A percentile compares a stretch with the other conserved stretches of the same genome.
These are phyloP conservation scores for Epizoanthus fatuus DNA, from an alignment of 92 coral and sea anemone genomes.

Conservation along the genomic window DNA sequence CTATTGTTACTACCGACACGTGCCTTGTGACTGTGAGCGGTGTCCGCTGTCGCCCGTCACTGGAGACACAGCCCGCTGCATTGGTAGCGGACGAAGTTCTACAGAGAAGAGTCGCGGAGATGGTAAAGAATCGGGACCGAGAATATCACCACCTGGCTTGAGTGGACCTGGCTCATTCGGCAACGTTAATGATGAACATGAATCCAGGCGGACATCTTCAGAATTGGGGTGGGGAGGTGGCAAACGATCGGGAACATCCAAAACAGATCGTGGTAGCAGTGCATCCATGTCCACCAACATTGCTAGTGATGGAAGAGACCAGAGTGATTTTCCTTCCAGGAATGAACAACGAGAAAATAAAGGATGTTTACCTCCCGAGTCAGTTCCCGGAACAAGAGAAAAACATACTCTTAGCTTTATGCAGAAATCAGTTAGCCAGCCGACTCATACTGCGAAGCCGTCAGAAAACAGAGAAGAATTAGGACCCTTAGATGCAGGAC, in stretches of 20 bases:
- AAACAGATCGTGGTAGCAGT: not conserved
- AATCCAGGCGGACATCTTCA: not conserved
- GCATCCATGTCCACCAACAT: not conserved
- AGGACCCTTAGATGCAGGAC: not conserved
- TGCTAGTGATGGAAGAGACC: not conserved
- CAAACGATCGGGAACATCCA: not conserved
- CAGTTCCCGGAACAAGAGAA: not conserved
- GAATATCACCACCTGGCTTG: not conserved
- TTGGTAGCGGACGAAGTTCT: not conserved
- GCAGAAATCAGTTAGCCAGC: not conserved
- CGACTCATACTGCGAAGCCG: not conserved
- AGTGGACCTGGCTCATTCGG: not conserved
- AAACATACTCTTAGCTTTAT: not conserved
- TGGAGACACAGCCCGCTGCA: not conserved
- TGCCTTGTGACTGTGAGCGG: constrained; percentile 29
- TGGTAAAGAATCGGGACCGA: not conserved
- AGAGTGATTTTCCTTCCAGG: not conserved
- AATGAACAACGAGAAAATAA: not conserved
- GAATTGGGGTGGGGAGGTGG: not conserved
- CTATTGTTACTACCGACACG: constrained; percentile 30
- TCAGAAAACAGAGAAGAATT: not conserved
- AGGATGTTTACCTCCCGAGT: no score
- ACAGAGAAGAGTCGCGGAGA: not conserved
- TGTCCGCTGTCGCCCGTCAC: not conserved
- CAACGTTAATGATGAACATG: not conserved